These are phyloP conservation scores for Cheilosia soror DNA, from an alignment of 2,888 invertebrate genomes.

Conservation along the genomic window DNA sequence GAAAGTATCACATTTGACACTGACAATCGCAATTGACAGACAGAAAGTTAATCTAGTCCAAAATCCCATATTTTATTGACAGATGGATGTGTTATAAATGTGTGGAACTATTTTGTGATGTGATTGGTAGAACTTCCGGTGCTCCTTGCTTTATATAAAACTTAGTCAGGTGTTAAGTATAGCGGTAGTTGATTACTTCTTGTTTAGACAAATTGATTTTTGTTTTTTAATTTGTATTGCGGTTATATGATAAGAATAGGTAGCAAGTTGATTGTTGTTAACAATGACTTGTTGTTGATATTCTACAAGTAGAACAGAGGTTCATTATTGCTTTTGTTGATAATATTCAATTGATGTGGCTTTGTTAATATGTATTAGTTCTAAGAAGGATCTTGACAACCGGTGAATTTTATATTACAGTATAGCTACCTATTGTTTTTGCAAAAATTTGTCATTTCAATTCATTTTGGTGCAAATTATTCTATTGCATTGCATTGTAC, in stretches of 20 bases:
- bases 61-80: slow-evolving; percentile 12
- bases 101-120: background rate
- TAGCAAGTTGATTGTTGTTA: slow-evolving; percentile 24
- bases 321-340: slow-evolving; percentile 12
- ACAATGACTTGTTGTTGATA: slow-evolving; percentile 43
- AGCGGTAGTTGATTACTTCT: slow-evolving; percentile 52
- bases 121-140: background rate
- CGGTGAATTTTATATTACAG: too few species aligned
- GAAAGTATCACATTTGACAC: slow-evolving; percentile 74
- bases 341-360: background rate
- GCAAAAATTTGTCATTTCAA: too few species aligned
- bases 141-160: slow-evolving; percentile 31
- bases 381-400: background rate
- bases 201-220: slow-evolving; percentile 30
- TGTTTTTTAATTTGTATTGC: slow-evolving; percentile 16
- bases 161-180: background rate
- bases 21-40: background rate
- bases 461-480: too few species aligned
- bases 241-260: slow-evolving; percentile 24
- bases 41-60: slow-evolving; percentile 2
- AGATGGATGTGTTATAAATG: background rate
- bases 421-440: too few species aligned
- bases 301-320: slow-evolving; percentile 32
- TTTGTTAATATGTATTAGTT: background rate
- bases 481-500: too few species aligned